Evolutionary conservation across 2,797 vertebrate species (phyloP).

Genomic region (Margarornis squamiger): DNA sequence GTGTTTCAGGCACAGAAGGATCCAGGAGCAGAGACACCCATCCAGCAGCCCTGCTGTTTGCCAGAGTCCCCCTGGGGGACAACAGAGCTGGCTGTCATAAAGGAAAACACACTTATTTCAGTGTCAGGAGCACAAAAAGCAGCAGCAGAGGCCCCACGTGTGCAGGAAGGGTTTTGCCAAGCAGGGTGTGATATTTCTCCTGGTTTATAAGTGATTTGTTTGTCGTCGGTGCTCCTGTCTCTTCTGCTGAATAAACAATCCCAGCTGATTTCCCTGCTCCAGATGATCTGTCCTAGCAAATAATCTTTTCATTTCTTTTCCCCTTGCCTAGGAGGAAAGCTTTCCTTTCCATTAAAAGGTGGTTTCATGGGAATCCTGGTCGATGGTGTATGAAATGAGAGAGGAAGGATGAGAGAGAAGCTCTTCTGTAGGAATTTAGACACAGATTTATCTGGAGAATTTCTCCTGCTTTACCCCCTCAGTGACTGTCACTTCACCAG

Average conservation of each 20-base stretch:
- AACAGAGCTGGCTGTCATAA: not conserved
- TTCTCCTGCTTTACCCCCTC: not conserved
- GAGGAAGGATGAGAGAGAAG: not conserved
- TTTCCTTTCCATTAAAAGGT: not conserved
- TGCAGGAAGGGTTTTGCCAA: not conserved
- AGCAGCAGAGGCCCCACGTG: not conserved
- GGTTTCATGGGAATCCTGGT: not conserved
- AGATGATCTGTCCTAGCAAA: not conserved
- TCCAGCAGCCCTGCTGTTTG: not conserved
- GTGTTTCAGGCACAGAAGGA: not conserved
- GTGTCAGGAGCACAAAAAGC: not conserved
- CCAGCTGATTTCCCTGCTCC: not conserved
- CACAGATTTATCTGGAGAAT: not conserved
- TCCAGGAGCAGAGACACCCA: not conserved
- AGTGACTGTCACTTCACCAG: not conserved
- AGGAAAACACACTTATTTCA: not conserved
- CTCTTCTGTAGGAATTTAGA: not conserved
- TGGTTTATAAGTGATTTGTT: not conserved
- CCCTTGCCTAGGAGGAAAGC: not conserved
- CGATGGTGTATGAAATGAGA: not conserved
- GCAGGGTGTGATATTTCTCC: not conserved
- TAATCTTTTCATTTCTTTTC: conserved; percentile 7
- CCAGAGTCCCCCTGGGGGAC: not conserved
- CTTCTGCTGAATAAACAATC: not conserved
- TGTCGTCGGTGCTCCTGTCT: not conserved